These are phyloP conservation scores for Corydoras sp. DNA, from an alignment of 2,113 vertebrate species.

Conservation along the genomic window DNA sequence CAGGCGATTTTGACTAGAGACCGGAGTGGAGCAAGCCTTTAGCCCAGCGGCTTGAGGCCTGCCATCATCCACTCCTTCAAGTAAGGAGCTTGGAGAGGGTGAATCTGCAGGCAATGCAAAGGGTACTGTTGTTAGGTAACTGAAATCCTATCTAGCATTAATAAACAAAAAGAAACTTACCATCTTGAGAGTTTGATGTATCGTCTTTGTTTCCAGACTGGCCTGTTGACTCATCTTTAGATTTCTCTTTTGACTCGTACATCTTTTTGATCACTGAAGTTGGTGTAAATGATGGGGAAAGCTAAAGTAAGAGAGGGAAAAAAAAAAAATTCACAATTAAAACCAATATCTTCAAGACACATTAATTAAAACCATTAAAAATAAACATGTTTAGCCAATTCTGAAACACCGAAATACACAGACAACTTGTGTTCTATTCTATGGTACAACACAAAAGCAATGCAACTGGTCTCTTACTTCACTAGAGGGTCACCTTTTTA, in stretches of 20 bases:
- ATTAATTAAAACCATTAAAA: too few species aligned
- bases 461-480: too few species aligned
- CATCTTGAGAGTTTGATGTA: slow-evolving; percentile 69
- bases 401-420: too few species aligned
- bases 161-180: slow-evolving; percentile 57
- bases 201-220: slow-evolving; percentile 76
- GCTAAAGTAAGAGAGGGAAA: slow-evolving; percentile 53
- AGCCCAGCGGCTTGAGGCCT: slow-evolving; percentile 68
- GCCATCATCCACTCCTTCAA: slow-evolving; percentile 69
- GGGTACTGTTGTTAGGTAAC: slow-evolving; percentile 28
- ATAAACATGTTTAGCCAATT: too few species aligned
- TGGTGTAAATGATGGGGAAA: slow-evolving; percentile 95
- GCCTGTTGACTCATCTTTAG: slow-evolving; percentile 79
- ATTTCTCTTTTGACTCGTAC: slow-evolving; percentile 96
- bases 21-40: slow-evolving; percentile 68
- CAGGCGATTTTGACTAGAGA: slow-evolving; percentile 64
- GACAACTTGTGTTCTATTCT: too few species aligned
- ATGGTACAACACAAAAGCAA: too few species aligned
- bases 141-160: neutral
- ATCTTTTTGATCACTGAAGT: slow-evolving; percentile 98
- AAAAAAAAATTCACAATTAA: too few species aligned
- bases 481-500: too few species aligned
- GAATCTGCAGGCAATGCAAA: slow-evolving; percentile 49
- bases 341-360: too few species aligned
- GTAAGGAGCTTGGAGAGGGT: slow-evolving; percentile 64